Evolutionary conservation across 2,888 invertebrate species (phyloP), one percentile per base, ranked within the genome.

Genomic region (Tholera decimalis): DNA sequence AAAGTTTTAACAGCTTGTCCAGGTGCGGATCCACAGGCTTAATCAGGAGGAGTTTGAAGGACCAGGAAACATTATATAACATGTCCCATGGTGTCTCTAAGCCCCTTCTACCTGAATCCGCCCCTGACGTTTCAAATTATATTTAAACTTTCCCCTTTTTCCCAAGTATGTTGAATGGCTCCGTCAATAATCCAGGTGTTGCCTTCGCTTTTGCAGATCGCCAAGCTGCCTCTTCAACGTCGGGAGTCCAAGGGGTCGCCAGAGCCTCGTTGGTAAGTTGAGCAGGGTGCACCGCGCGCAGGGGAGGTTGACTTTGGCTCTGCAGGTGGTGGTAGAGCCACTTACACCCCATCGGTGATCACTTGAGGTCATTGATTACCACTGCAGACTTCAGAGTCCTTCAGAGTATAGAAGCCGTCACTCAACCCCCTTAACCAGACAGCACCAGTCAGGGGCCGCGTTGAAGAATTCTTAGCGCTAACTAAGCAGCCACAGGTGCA

Each of bases 261-360:
- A 61, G 61, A 54, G 61, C 61, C 62, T 63, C 62, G 62, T 63
- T 11, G 8, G 69, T 33, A 7, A n/a, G 0, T 8, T 30, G 24
- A 33, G 54, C 66, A 65, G 66, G 80, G 68, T 8, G 63, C 41
- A 24, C 56, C 80, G 18, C 53, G 71, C 11, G 72, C 77, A 37
- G 51, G 60, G 24, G 63, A 68, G 47, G 54, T 68, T 46, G 63
- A 51, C 63, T 70, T 56, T 43, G 18, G 37, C 39, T 53, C 49
- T 1, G 7, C 0, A 20, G 54, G 8, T 63, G 15, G 13, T 47
- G 35, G 18, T 39, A 33, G 63, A 56, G 54, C 72, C 63, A 41
- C 58, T 46, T 46, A 9, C 46, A 46, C 46, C 46, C 46, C 46
- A 35, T 35, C 35, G 15, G 30, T 35, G 35, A n/a, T n/a, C n/a